Evolutionary conservation across 2,113 vertebrate genomes (phyloP).

Genomic region (Corythaeola cristata): DNA sequence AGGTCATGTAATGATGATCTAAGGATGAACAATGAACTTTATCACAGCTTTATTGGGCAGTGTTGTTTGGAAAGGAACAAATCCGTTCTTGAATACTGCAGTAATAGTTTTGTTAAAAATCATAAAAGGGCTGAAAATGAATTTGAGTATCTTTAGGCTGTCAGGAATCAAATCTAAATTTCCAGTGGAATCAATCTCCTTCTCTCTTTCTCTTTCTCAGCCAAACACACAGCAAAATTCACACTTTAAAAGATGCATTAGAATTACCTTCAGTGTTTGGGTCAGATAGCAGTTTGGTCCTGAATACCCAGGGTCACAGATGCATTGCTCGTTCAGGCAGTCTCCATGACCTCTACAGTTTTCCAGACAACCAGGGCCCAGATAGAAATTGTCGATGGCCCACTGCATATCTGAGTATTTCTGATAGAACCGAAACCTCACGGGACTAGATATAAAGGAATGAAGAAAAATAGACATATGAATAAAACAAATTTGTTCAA

Average conservation of each 20-base stretch:
- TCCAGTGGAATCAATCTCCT: background rate
- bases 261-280: conserved; percentile 86
- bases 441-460: conserved; percentile 76
- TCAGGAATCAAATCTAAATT: background rate
- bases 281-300: conserved; percentile 92
- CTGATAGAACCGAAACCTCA: conserved; percentile 97
- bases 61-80: background rate
- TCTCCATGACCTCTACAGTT: conserved; percentile 95
- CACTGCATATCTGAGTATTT: conserved; percentile 93
- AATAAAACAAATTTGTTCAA: background rate
- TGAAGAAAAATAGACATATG: background rate
- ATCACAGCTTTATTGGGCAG: background rate
- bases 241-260: background rate
- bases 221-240: background rate
- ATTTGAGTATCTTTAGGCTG: background rate
- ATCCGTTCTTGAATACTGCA: background rate
- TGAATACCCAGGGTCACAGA: conserved; percentile 93
- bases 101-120: background rate
- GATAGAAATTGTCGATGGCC: conserved; percentile 97
- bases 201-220: background rate
- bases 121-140: background rate
- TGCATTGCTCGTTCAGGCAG: conserved; percentile 91
- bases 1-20: background rate
- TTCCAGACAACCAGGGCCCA: conserved; percentile 90
- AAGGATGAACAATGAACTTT: background rate